Evolutionary conservation across 2,888 invertebrate species (phyloP), one percentile per base, ranked within the genome.

Genomic region (Aphidius colemani): DNA sequence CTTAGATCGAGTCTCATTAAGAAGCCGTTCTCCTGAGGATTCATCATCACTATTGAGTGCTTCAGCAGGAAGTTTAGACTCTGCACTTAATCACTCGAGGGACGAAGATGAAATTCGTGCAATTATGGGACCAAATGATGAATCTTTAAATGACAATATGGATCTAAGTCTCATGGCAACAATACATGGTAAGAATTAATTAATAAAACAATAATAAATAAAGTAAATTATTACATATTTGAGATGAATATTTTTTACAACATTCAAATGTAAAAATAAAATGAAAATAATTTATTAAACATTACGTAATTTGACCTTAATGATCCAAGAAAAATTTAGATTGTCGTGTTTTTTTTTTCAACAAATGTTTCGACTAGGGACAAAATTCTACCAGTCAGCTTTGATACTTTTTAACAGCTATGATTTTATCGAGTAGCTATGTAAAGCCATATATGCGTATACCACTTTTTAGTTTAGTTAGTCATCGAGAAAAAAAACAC

Each of bases 11-110:
- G 85, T 91, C 71, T 92, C 92, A 0, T 85, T 92, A 67, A 87
- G 92, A 72, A 93, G 93, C 50, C 89, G 90, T 73, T 89, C 89
- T 13, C 89, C 89, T 11, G 89, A 89, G 78, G 90, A 90, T 81
- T 89, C 89, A 66, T 88, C 88, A 74, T 89, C 89, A 66, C 84
- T 89, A 69, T 83, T 88, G 62, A 87, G 87, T 66, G 87, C 86
- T 70, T 91, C 92, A 72, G 90, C 90, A 62, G 93, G 94, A 60
- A 95, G 95, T 72, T 84, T 94, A 73, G 94, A 95, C 82, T 95
- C 95, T 0, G 92, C 94, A 82, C 84, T 94, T 73, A 95, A 95
- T 83, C 91, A 91, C 74, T 94, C 94, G n/a, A 88, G 91, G 64
- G 91, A 92, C 72, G 93, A 93, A 75, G 89, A 89, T 71, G 93